Evolutionary conservation across 2,797 vertebrate species (phyloP), one percentile per base, ranked within the genome.

Genomic region (Knipowitschia caucasica): DNA sequence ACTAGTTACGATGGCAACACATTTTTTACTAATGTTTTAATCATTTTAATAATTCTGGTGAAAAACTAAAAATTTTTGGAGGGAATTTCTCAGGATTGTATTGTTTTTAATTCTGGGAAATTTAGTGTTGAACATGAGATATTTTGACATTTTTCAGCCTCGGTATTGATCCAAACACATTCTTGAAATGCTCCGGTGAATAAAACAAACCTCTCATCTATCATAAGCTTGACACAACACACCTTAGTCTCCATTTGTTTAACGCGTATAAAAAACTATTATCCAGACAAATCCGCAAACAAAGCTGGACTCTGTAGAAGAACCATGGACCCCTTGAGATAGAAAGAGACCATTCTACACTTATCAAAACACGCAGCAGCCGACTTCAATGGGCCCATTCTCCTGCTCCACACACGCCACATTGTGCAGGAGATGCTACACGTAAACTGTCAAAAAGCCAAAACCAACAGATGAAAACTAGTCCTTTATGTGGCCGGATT

Each of bases 381-480:
- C 27, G 4, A 23, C 46, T 12, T 49, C 46, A 33, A 34, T 49
- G 46, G 18, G 17, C 11, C 46, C 23, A 23, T 49, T 49, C 46
- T 33, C 4, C 46, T 47, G 14, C 17, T 33, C 29, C 11, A 49
- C 29, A 49, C 18, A 49, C 18, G 29, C 11, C 2, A 31, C 20
- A 33, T 4, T 49, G 46, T 49, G 29, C 29, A 7, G 11, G 18
- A n/a, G 17, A 21, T 12, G 45, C 27, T 21, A 31, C 45, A 20
- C 45, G 21, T 21, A 18, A 47, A 47, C 20, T 31, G 45, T 46
- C 44, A 30, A 5, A n/a, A 12, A 15, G 44, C 44, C 26, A 18
- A 12, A 18, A 18, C 30, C 29, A 47, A 47, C 27, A 47, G 1
- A 45, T 2, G 25, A 29, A 45, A 45, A 45, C 27, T 24, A 43